phyloP scores from a whole-genome alignment of 2,113 vertebrate genomes.

The Rissa tridactyla region DNA sequence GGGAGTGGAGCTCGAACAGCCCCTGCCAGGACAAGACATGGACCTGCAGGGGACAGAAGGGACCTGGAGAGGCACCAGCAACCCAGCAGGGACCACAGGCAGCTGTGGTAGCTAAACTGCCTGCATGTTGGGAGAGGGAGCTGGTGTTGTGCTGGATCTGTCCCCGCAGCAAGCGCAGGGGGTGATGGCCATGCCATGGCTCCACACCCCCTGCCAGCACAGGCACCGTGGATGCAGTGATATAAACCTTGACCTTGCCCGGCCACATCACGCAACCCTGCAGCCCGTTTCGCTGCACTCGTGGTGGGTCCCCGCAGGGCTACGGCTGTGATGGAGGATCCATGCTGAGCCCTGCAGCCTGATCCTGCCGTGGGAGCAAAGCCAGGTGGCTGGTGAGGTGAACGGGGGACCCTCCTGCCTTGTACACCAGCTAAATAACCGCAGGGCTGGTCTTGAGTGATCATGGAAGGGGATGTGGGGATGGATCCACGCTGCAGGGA shows the following conservation, averaged over 20 bases:
- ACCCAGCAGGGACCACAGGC: background rate
- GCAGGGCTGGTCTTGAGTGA: background rate
- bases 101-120: background rate
- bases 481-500: background rate
- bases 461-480: background rate
- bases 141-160: background rate
- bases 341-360: fast-evolving
- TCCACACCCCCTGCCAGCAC: background rate
- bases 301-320: background rate
- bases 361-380: background rate
- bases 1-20: background rate
- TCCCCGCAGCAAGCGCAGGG: background rate
- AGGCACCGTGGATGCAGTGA: fast-evolving
- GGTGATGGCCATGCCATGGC: fast-evolving
- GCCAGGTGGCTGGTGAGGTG: background rate
- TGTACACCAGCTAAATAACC: background rate
- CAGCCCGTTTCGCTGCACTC: fast-evolving
- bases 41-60: background rate
- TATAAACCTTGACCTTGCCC: background rate
- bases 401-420: background rate
- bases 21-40: background rate
- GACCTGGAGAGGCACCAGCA: background rate
- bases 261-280: fast-evolving
- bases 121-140: too few species aligned
- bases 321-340: background rate